Evolutionary conservation across 2,888 invertebrate species (phyloP).

Genomic region (Trachelus troglodyta): DNA sequence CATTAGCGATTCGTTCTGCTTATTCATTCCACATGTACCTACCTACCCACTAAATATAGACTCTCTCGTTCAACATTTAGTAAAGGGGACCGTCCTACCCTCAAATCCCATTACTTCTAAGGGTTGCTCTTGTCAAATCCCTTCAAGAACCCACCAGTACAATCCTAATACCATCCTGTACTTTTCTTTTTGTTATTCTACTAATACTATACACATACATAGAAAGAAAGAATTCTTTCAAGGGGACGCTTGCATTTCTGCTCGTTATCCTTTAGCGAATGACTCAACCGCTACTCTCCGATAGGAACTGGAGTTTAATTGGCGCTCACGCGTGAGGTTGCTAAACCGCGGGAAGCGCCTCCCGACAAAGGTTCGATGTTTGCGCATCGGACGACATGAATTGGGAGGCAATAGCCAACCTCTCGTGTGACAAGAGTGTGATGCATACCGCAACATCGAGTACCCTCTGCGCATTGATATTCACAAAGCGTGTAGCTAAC

Average conservation of each 20-base stretch:
- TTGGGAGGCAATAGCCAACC: constrained; percentile 39
- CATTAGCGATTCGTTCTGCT: constrained; percentile 15
- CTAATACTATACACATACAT: no score
- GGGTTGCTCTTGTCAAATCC: background rate
- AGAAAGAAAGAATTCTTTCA: no score
- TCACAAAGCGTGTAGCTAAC: constrained; percentile 46
- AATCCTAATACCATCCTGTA: no score
- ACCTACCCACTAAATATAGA: background rate
- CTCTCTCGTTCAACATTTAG: background rate
- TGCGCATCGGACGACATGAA: constrained; percentile 36
- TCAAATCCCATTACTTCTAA: background rate
- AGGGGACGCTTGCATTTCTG: no score
- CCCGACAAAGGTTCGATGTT: constrained; percentile 39
- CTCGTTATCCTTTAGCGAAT: no score
- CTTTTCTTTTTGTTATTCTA: no score
- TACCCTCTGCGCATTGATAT: constrained; percentile 49
- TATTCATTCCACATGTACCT: constrained; percentile 3
- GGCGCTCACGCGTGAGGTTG: constrained; percentile 35
- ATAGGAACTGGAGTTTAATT: constrained; percentile 32
- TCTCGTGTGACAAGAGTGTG: background rate
- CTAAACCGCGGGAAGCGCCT: constrained; percentile 38
- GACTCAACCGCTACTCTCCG: no score
- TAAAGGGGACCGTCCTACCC: background rate
- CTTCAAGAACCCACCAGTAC: background rate
- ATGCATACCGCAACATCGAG: constrained; percentile 29